These are phyloP conservation scores for Planococcus citri DNA, from an alignment of 1,140 invertebrate genomes.

Conservation along the genomic window DNA sequence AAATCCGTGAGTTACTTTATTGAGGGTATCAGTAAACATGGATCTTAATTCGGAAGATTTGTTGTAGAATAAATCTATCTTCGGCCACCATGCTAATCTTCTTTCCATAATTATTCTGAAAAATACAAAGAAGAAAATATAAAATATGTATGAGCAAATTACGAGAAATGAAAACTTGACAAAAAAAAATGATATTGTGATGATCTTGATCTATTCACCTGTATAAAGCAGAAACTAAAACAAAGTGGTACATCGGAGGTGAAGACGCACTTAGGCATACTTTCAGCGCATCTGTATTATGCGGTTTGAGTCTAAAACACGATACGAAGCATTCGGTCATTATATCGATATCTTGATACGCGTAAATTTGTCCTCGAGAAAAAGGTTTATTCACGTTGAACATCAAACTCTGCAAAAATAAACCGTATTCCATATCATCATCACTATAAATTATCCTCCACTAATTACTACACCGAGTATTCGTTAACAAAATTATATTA, in stretches of 20 bases:
- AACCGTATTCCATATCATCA: no score
- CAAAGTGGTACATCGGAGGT: conserved; percentile 82
- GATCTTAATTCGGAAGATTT: conserved; percentile 80
- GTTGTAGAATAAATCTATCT: conserved; percentile 88
- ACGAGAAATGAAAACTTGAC: no score
- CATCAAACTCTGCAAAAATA: conserved; percentile 52
- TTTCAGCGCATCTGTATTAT: conserved; percentile 91
- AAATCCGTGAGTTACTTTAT: conserved; percentile 85
- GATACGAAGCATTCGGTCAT: conserved; percentile 98
- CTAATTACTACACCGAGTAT: no score
- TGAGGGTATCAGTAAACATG: conserved; percentile 92
- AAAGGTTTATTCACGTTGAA: conserved; percentile 88
- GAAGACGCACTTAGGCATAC: conserved; percentile 80
- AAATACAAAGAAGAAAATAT: conserved; percentile 18
- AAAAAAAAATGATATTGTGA: no score
- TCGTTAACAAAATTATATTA: no score
- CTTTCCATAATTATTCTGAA: conserved; percentile 72
- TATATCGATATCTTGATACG: conserved; percentile 77
- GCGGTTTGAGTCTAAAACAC: conserved; percentile 90
- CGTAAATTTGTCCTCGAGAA: conserved; percentile 61
- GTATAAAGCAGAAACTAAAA: conserved; percentile 82
- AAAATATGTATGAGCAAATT: no score
- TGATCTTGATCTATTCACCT: no score
- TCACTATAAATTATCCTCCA: no score
- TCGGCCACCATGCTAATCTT: conserved; percentile 90